Conservation (phyloP, 1,140 invertebrate species). For the Apis laboriosa region DNA sequence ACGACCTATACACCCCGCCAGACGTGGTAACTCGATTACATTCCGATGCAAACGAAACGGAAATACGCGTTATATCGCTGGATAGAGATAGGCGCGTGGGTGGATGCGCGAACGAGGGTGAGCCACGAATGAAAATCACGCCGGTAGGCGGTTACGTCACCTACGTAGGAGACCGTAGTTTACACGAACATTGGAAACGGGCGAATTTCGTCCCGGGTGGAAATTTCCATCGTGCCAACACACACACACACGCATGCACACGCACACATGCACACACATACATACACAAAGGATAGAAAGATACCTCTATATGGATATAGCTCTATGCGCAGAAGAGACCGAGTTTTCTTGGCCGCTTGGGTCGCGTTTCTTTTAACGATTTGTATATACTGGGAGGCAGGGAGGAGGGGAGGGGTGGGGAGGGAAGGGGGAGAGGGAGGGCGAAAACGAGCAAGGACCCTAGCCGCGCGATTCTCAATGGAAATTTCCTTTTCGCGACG, state of each 20-base stretch:
- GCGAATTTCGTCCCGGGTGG: constrained; percentile 29
- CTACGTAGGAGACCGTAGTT: not conserved
- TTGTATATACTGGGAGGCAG: not conserved
- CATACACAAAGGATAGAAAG: not conserved
- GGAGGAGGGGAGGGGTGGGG: no score
- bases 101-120: not conserved
- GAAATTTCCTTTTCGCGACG: constrained; percentile 52
- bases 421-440: no score
- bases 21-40: constrained; percentile 37
- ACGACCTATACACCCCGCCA: constrained; percentile 15
- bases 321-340: constrained; percentile 13
- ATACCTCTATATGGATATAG: not conserved
- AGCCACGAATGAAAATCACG: constrained; percentile 28
- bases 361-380: constrained; percentile 8
- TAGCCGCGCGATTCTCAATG: constrained; percentile 47
- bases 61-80: not conserved
- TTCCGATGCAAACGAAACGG: constrained; percentile 24
- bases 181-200: constrained; percentile 17
- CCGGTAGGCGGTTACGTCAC: constrained; percentile 31
- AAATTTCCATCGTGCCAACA: constrained; percentile 29
- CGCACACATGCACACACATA: no score
- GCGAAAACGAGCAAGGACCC: constrained; percentile 20
- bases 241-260: not conserved
- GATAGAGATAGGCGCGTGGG: not conserved
- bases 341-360: not conserved